Evolutionary conservation across 2,888 invertebrate genomes (phyloP).

Genomic region (Acleris sparsana): DNA sequence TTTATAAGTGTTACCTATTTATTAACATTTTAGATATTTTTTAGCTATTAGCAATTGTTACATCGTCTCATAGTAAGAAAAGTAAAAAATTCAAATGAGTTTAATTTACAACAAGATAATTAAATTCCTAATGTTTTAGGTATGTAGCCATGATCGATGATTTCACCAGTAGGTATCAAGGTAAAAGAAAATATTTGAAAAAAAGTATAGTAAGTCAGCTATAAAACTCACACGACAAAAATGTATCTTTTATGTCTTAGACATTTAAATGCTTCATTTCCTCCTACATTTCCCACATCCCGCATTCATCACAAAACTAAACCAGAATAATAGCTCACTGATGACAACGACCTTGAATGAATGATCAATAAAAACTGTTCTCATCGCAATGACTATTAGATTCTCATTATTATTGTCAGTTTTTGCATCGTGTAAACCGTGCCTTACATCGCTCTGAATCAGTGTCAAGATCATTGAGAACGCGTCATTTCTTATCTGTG

Average conservation of each 20-base stretch:
- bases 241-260: too few species aligned
- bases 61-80: too few species aligned
- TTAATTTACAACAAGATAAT: too few species aligned
- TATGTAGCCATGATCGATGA: too few species aligned
- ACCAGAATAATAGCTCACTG: constrained; percentile 33
- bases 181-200: too few species aligned
- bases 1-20: too few species aligned
- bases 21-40: too few species aligned
- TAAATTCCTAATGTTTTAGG: too few species aligned
- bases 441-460: constrained; percentile 39
- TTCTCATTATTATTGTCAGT: constrained; percentile 48
- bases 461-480: constrained; percentile 44
- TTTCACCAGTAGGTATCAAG: too few species aligned
- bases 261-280: constrained; percentile 8
- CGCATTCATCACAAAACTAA: constrained; percentile 11
- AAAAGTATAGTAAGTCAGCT: too few species aligned
- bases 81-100: fast-evolving
- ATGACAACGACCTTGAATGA: constrained; percentile 33
- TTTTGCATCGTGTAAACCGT: constrained; percentile 43
- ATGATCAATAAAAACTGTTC: constrained; percentile 35
- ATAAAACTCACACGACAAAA: too few species aligned
- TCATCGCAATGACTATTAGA: constrained; percentile 38
- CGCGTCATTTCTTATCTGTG: constrained; percentile 23
- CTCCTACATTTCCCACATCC: constrained; percentile 5
- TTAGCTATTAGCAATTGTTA: too few species aligned